Conservation (phyloP, 30 jellyfish, hydroid and myxozoan species). For the Pelagia noctiluca region DNA sequence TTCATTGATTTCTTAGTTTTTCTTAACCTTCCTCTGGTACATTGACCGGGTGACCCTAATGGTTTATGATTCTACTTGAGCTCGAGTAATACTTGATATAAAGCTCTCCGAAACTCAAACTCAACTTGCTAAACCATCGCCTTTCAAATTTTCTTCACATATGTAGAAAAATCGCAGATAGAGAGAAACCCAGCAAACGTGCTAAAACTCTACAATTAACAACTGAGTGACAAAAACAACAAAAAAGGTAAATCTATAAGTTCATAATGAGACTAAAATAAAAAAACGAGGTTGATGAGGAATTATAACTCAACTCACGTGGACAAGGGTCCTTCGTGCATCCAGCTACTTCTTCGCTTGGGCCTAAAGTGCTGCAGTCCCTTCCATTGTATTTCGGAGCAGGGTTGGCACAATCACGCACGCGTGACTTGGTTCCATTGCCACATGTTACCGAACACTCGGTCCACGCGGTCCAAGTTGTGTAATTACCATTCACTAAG, state of each 20-base stretch:
- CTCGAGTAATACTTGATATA: no score
- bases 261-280: no score
- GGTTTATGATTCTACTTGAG: no score
- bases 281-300: no score
- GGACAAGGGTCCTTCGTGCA: slow-evolving; percentile 76
- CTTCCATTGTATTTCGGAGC: slow-evolving; percentile 69
- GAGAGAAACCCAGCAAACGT: neutral
- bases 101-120: no score
- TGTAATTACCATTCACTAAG: slow-evolving; percentile 68
- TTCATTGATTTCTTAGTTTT: no score
- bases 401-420: slow-evolving; percentile 77
- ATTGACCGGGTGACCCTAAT: no score
- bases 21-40: no score
- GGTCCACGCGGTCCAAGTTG: slow-evolving; percentile 80
- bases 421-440: slow-evolving; percentile 61
- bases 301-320: slow-evolving; percentile 29
- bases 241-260: no score
- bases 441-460: slow-evolving; percentile 79
- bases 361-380: slow-evolving; percentile 75
- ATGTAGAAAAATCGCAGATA: no score
- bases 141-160: no score
- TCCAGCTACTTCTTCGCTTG: slow-evolving; percentile 46
- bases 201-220: neutral
- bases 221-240: neutral
- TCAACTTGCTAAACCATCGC: no score